Percentiles rank a stretch among this genome's conserved stretches.
phyloP scores from a whole-genome alignment of 1,140 invertebrate species.

The Nymphalis io region DNA sequence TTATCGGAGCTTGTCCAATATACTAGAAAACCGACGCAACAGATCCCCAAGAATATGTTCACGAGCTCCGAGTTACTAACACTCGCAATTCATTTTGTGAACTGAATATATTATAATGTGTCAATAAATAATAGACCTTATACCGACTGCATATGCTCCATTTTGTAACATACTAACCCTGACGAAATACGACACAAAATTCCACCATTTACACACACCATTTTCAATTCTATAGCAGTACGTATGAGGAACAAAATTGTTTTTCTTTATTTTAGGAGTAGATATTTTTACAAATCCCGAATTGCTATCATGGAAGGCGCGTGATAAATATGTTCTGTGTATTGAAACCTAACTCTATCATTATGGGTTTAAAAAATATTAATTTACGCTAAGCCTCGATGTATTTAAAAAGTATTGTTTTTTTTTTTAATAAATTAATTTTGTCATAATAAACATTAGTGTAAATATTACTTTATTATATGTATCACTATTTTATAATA shows the following conservation, averaged over 20 bases:
- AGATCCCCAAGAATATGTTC: slow-evolving; percentile 75
- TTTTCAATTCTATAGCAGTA: slow-evolving; percentile 55
- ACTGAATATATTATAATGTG: slow-evolving; percentile 75
- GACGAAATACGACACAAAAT: slow-evolving; percentile 63
- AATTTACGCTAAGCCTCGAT: too few species aligned
- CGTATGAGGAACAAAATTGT: slow-evolving; percentile 49
- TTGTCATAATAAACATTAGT: too few species aligned
- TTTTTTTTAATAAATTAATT: too few species aligned
- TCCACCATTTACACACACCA: slow-evolving; percentile 40
- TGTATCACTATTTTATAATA: too few species aligned
- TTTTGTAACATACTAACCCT: slow-evolving; percentile 47
- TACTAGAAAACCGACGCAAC: slow-evolving; percentile 65
- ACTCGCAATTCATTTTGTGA: slow-evolving; percentile 79
- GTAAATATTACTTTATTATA: too few species aligned
- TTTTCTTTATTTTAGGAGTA: slow-evolving; percentile 26
- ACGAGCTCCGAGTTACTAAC: slow-evolving; percentile 78
- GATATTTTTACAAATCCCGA: slow-evolving; percentile 69
- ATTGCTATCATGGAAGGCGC: slow-evolving; percentile 65
- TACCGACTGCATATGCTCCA: slow-evolving; percentile 47
- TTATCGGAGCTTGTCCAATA: slow-evolving; percentile 60
- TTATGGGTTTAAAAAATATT: slow-evolving; percentile 45
- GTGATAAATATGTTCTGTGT: slow-evolving; percentile 70
- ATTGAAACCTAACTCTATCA: slow-evolving; percentile 69
- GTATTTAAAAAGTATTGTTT: too few species aligned
- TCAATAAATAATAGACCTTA: slow-evolving; percentile 61